These are phyloP conservation scores for Lepidocyrtinus sp. DNA, from an alignment of 2,888 invertebrate genomes.

Conservation along the genomic window DNA sequence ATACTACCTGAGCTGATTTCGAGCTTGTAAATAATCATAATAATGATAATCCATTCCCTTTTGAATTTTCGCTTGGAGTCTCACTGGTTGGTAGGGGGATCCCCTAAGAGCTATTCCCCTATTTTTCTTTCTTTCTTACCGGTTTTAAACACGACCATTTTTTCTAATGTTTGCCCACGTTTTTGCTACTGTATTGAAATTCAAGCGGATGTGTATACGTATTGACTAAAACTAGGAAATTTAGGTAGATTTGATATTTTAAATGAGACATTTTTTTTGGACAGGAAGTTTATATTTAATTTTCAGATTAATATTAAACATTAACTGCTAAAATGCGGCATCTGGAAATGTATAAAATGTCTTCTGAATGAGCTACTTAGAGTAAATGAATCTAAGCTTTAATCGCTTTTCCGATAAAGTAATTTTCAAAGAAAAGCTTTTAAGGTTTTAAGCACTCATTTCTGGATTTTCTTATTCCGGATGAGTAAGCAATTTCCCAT, in stretches of 20 bases:
- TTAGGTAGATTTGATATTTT: too few species aligned
- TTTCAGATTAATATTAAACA: too few species aligned
- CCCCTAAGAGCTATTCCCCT: constrained; percentile 7
- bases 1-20: background rate
- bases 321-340: too few species aligned
- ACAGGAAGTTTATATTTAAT: too few species aligned
- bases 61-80: background rate
- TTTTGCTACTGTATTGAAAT: constrained; percentile 42
- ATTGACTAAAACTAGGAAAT: too few species aligned
- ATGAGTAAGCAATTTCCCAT: constrained; percentile 61
- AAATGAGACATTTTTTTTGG: constrained; percentile 14
- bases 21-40: constrained; percentile 11
- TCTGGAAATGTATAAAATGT: too few species aligned
- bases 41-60: constrained; percentile 10
- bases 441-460: background rate
- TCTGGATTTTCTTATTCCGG: constrained; percentile 53
- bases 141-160: constrained; percentile 38
- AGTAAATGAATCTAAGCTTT: background rate
- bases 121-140: constrained; percentile 27
- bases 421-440: constrained; percentile 7
- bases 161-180: too few species aligned
- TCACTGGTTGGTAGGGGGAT: too few species aligned
- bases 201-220: too few species aligned
- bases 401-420: constrained; percentile 11
- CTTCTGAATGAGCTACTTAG: background rate